Conservation (phyloP, 2,888 invertebrate species). For the Drosophila imparisetae region DNA sequence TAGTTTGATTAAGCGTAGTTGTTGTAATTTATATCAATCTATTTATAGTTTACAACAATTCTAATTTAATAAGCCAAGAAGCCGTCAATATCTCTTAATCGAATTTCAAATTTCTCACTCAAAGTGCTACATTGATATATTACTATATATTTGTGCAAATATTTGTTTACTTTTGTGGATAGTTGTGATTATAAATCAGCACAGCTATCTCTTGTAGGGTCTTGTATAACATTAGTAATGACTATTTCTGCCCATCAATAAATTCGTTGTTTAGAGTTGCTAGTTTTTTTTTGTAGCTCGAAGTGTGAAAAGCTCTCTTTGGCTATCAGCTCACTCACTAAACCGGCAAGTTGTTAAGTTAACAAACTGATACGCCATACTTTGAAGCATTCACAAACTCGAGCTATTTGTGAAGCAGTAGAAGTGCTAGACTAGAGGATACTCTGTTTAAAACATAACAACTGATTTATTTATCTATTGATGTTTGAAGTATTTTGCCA, state of each 20-base stretch:
- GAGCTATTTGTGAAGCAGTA: conserved; percentile 1
- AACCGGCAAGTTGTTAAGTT: conserved; percentile 13
- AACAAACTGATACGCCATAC: neutral
- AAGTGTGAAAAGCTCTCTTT: neutral
- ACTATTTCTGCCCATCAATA: neutral
- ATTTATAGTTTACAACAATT: conserved; percentile 12
- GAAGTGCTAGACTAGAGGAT: neutral
- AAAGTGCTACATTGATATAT: neutral
- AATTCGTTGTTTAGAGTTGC: neutral
- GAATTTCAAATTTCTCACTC: neutral
- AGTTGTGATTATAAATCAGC: neutral
- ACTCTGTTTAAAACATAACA: neutral
- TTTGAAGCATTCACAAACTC: conserved; percentile 1
- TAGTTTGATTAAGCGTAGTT: conserved; percentile 5
- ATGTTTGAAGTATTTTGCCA: neutral
- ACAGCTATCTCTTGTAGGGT: neutral
- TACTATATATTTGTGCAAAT: neutral
- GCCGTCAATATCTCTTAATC: neutral
- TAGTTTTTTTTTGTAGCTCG: neutral
- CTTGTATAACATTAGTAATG: neutral
- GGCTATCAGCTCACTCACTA: conserved; percentile 4
- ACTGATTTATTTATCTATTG: neutral
- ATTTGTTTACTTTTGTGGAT: neutral
- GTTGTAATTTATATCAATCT: conserved; percentile 10
- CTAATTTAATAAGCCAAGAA: neutral